These are phyloP conservation scores for Picus viridis DNA, from an alignment of 2,797 vertebrate genomes.

Conservation along the genomic window DNA sequence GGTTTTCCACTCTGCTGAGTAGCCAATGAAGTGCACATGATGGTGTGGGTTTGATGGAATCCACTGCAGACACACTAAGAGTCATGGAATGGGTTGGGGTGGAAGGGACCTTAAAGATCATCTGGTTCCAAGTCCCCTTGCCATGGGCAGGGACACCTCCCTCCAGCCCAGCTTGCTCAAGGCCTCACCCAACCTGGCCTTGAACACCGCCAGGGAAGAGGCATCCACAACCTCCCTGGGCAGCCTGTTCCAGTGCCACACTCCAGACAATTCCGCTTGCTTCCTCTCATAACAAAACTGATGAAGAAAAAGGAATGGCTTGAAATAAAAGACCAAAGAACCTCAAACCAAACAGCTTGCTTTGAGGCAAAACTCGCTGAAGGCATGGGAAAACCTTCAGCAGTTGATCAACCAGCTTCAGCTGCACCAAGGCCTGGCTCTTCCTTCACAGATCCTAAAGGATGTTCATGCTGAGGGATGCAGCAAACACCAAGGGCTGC, in stretches of 20 bases:
- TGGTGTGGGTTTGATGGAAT: neutral
- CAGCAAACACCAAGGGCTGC: neutral
- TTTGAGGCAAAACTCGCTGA: neutral
- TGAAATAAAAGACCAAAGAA: neutral
- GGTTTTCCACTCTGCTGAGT: neutral
- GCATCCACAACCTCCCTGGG: too few relatives aligned
- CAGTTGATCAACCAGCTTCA: neutral
- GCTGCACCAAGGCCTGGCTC: neutral
- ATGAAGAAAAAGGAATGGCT: neutral
- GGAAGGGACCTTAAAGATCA: too few relatives aligned
- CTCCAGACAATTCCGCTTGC: neutral
- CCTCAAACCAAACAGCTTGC: too few relatives aligned
- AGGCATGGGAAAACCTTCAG: neutral
- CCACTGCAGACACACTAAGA: neutral
- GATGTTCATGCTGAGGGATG: accelerated
- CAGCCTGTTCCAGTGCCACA: too few relatives aligned
- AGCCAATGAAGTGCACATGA: neutral
- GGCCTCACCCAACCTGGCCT: too few relatives aligned
- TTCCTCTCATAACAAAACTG: neutral
- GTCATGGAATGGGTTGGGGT: too few relatives aligned
- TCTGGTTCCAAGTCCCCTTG: too few relatives aligned
- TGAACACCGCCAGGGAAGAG: too few relatives aligned
- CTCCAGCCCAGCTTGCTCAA: too few relatives aligned
- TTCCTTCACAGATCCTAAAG: neutral
- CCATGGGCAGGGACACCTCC: too few relatives aligned